These are phyloP conservation scores for Pachycephus smyrnensis DNA, from an alignment of 2,888 invertebrate genomes.

Conservation along the genomic window DNA sequence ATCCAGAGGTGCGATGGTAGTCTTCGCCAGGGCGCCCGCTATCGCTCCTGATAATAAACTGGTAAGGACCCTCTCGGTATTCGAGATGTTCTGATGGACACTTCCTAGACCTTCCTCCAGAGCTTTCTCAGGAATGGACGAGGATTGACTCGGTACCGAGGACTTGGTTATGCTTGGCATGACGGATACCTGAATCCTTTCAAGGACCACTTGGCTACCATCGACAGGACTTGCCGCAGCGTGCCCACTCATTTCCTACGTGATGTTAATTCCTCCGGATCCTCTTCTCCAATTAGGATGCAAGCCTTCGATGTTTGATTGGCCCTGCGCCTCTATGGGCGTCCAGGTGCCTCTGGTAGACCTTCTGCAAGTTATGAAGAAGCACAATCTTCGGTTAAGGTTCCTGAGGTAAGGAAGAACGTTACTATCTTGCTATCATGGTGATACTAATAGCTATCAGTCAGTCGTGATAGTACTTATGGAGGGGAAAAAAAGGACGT, in stretches of 20 bases:
- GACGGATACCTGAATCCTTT: constrained; percentile 41
- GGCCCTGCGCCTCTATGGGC: not conserved
- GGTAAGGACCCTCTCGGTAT: constrained; percentile 77
- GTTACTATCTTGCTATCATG: too few species aligned
- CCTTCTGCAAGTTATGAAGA: not conserved
- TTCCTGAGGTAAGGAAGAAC: too few species aligned
- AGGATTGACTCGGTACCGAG: not conserved
- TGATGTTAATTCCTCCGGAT: not conserved
- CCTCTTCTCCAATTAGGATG: not conserved
- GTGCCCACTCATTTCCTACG: constrained; percentile 47
- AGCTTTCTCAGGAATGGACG: not conserved
- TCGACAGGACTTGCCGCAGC: constrained; percentile 37
- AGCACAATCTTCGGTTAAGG: too few species aligned
- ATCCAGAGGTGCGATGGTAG: constrained; percentile 96
- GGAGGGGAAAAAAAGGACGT: too few species aligned
- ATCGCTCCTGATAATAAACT: constrained; percentile 92
- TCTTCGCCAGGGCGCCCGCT: constrained; percentile 96
- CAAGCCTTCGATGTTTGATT: not conserved
- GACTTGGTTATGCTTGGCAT: constrained; percentile 23
- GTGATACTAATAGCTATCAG: too few species aligned
- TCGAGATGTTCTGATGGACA: constrained; percentile 51
- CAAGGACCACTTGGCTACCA: constrained; percentile 39
- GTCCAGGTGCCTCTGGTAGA: not conserved
- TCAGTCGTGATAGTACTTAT: too few species aligned
- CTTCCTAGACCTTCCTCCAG: not conserved